Conservation (phyloP, 2,797 vertebrate genomes). For the Triplophysa bombifrons region DNA sequence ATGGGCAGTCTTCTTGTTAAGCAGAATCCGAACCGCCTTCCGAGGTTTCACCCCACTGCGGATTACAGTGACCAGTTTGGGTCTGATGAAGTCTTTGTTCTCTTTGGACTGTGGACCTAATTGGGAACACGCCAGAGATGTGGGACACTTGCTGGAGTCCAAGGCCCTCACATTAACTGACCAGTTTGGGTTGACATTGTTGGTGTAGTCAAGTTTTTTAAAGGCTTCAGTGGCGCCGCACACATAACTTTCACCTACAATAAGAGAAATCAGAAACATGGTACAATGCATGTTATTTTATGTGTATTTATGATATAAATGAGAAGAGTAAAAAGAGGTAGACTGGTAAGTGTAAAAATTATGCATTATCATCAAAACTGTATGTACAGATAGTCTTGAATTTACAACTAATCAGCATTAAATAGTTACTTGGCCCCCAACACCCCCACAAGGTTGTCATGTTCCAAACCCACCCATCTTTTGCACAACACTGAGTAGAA, state of each 20-base stretch:
- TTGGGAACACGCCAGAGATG: constrained; percentile 86
- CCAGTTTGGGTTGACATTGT: constrained; percentile 98
- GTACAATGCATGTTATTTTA: background rate
- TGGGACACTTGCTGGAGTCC: constrained; percentile 76
- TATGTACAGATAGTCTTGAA: too few relatives aligned
- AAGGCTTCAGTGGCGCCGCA: constrained; percentile 93
- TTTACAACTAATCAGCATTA: too few relatives aligned
- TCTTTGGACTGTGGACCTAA: constrained; percentile 77
- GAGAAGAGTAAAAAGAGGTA: background rate
- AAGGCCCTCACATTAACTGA: constrained; percentile 93
- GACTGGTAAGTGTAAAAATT: too few relatives aligned
- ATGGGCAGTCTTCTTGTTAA: constrained; percentile 97
- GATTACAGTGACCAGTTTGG: constrained; percentile 96
- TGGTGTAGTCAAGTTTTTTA: constrained; percentile 95
- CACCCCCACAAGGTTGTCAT: too few relatives aligned
- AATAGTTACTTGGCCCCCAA: too few relatives aligned
- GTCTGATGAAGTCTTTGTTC: constrained; percentile 93
- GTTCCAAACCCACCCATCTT: background rate
- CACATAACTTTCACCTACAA: constrained; percentile 82
- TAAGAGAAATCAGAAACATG: background rate
- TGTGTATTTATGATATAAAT: too few relatives aligned
- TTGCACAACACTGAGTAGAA: background rate
- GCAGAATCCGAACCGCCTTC: constrained; percentile 91
- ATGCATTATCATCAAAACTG: too few relatives aligned
- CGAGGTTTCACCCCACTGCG: constrained; percentile 93